Evolutionary conservation across 2,113 vertebrate species (phyloP).

Genomic region (Lathamus discolor): DNA sequence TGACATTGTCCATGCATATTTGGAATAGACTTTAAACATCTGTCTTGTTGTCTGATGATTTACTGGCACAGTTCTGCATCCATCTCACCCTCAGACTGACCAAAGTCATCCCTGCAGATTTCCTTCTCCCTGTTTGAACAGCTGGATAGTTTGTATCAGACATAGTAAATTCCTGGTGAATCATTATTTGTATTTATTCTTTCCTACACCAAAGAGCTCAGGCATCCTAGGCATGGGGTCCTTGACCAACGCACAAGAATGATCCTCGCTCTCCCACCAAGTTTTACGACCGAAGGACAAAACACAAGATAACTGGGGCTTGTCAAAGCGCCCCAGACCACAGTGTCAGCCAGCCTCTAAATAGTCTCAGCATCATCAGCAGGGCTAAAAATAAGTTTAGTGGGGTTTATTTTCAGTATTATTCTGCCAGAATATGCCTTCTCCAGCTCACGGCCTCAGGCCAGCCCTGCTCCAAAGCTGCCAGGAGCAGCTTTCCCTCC

Average conservation of each 20-base stretch:
- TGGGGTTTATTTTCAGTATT: constrained; percentile 10
- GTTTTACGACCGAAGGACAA: background rate
- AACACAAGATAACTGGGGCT: constrained; percentile 11
- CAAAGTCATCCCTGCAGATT: background rate
- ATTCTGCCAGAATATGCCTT: background rate
- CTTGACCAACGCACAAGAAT: background rate
- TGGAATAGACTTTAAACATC: background rate
- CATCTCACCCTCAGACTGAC: background rate
- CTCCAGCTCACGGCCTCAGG: background rate
- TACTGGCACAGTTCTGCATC: background rate
- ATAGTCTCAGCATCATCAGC: background rate
- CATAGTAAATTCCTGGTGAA: background rate
- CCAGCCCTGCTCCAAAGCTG: background rate
- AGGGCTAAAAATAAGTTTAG: constrained; percentile 47
- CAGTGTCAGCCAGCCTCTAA: constrained; percentile 33
- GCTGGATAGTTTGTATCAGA: background rate
- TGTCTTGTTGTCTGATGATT: background rate
- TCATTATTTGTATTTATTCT: background rate
- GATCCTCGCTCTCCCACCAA: constrained; percentile 8
- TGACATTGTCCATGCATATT: background rate
- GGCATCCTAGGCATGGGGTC: background rate
- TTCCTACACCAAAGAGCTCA: background rate
- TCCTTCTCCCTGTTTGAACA: background rate
- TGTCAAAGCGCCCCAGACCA: background rate
- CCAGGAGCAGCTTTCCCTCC: background rate